phyloP scores from a whole-genome alignment of 2,113 vertebrate genomes.

The Bubalus kerabau region DNA sequence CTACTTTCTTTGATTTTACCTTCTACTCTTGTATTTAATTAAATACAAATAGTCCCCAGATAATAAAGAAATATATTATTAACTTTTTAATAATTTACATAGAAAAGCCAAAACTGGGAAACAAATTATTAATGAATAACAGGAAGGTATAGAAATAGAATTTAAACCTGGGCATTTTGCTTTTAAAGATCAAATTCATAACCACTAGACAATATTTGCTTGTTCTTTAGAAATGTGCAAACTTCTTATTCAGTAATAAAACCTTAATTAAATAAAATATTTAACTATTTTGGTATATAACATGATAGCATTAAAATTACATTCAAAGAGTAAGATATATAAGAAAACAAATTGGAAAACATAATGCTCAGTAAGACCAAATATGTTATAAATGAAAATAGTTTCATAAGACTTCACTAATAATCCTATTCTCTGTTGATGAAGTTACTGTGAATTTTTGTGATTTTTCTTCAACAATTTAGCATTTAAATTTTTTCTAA shows the following conservation, averaged over 20 bases:
- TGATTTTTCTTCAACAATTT: neutral
- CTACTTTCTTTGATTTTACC: neutral
- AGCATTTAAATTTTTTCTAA: neutral
- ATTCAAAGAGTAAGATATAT: neutral
- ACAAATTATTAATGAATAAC: neutral
- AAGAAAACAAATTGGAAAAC: neutral
- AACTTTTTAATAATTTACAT: neutral
- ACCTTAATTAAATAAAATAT: neutral
- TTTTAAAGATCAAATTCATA: neutral
- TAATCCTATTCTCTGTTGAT: neutral
- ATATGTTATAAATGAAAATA: neutral
- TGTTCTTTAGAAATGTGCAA: neutral
- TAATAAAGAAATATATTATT: neutral
- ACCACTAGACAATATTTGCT: neutral
- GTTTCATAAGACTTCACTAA: neutral
- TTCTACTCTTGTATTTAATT: neutral
- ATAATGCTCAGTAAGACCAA: neutral
- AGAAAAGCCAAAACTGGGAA: neutral
- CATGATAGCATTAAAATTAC: neutral
- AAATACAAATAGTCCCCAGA: neutral
- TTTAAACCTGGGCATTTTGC: neutral
- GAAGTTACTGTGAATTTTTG: neutral
- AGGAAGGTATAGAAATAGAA: neutral
- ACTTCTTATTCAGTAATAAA: neutral
- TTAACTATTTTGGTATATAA: neutral